These are phyloP conservation scores for Diachasmimorpha longicaudata DNA, from an alignment of 1,140 invertebrate genomes.

Conservation along the genomic window DNA sequence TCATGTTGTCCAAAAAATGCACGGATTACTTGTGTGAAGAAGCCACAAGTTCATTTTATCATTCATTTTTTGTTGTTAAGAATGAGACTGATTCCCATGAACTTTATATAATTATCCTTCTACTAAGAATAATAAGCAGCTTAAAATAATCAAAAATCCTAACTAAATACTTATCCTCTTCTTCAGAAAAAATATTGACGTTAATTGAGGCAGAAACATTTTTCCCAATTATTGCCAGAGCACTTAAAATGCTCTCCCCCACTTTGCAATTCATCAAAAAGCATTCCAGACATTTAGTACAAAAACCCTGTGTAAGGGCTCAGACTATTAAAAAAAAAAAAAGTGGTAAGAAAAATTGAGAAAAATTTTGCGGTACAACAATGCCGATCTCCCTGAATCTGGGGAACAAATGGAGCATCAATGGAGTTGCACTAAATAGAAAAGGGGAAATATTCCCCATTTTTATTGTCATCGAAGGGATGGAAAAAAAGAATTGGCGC, in stretches of 20 bases:
- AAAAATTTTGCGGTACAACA: slow-evolving; percentile 10
- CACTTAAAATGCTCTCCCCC: not conserved
- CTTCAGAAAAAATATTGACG: not conserved
- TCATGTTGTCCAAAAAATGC: no score
- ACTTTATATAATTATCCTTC: no score
- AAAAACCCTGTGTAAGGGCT: not conserved
- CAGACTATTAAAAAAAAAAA: not conserved
- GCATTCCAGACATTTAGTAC: slow-evolving; percentile 1
- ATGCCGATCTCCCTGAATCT: not conserved
- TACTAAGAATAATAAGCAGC: no score
- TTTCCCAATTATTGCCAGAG: not conserved
- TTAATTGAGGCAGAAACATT: not conserved
- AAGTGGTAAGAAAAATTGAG: not conserved
- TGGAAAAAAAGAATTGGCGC: slow-evolving; percentile 22
- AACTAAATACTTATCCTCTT: no score
- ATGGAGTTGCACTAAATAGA: slow-evolving; percentile 5
- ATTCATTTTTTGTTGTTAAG: no score
- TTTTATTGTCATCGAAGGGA: not conserved
- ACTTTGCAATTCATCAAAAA: not conserved
- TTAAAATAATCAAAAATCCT: no score
- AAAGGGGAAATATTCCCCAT: not conserved
- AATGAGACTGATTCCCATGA: no score
- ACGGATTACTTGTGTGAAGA: no score
- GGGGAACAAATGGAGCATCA: slow-evolving; percentile 6
- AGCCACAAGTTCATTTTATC: no score